These are phyloP conservation scores for Gila orcuttii DNA, from an alignment of 2,113 vertebrate species.

Conservation along the genomic window DNA sequence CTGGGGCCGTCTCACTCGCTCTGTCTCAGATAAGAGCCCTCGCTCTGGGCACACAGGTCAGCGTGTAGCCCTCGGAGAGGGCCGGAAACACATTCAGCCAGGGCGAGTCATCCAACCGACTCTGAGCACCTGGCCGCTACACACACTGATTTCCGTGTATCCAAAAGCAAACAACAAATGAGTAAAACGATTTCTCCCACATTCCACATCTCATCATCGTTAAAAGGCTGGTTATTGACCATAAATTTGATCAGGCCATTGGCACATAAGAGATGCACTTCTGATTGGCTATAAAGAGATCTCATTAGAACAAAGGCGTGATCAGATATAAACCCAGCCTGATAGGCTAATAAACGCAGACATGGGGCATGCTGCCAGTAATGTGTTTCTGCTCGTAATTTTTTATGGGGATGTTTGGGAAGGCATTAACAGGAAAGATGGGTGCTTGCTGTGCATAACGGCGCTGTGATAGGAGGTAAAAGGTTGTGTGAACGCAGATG, in stretches of 20 bases:
- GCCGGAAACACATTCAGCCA: slow-evolving; percentile 4
- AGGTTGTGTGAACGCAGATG: slow-evolving; percentile 21
- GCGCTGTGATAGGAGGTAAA: slow-evolving; percentile 11
- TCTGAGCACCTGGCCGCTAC: slow-evolving; percentile 12
- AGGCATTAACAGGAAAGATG: slow-evolving; percentile 44
- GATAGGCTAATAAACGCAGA: slow-evolving; percentile 37
- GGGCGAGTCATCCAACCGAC: neutral
- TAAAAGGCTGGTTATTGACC: slow-evolving; percentile 35
- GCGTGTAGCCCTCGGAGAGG: neutral
- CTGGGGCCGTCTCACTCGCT: slow-evolving; percentile 16
- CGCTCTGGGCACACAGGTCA: slow-evolving; percentile 31
- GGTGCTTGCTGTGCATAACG: slow-evolving; percentile 18
- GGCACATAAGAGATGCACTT: slow-evolving; percentile 34
- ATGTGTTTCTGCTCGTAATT: slow-evolving; percentile 45
- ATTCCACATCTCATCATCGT: slow-evolving; percentile 42
- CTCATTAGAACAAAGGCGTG: slow-evolving; percentile 35
- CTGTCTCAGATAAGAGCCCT: slow-evolving; percentile 29
- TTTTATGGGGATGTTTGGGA: slow-evolving; percentile 42
- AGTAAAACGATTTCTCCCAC: slow-evolving; percentile 5
- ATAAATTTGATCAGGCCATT: slow-evolving; percentile 41
- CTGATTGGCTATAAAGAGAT: slow-evolving; percentile 48
- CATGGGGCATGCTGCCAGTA: slow-evolving; percentile 31
- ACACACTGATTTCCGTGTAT: neutral
- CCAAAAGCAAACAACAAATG: neutral
- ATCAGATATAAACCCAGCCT: slow-evolving; percentile 39